phyloP scores from a whole-genome alignment of 2,888 invertebrate species.

The Calameuta pallipes region DNA sequence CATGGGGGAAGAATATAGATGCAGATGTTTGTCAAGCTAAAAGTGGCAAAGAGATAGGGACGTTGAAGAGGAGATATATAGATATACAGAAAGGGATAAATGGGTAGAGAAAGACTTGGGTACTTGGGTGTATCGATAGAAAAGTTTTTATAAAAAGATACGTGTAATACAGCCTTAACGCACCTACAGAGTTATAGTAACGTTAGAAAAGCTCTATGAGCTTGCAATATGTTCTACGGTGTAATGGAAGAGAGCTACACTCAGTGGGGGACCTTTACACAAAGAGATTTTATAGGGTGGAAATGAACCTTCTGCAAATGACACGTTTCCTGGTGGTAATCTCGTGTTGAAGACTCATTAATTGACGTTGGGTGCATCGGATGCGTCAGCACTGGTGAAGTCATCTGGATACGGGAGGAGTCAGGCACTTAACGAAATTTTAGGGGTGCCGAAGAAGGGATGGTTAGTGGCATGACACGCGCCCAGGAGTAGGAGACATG shows the following conservation, averaged over 20 bases:
- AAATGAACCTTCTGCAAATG: not conserved
- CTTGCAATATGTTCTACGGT: no score
- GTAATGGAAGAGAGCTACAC: no score
- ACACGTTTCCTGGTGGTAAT: not conserved
- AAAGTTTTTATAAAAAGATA: not conserved
- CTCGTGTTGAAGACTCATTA: not conserved
- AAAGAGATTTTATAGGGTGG: not conserved
- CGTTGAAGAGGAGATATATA: not conserved
- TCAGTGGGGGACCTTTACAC: no score
- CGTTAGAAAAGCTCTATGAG: no score
- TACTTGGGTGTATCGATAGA: not conserved
- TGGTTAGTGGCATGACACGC: not conserved
- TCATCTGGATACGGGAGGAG: not conserved
- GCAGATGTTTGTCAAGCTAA: conserved; percentile 23
- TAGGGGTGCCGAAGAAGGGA: not conserved
- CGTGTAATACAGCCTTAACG: not conserved
- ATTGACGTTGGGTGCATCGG: not conserved
- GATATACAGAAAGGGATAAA: no score
- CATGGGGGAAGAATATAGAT: conserved; percentile 5
- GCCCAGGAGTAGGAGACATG: not conserved
- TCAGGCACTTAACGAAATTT: not conserved
- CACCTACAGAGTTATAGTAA: no score
- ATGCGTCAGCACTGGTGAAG: not conserved
- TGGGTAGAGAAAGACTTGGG: no score
- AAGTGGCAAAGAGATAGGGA: conserved; percentile 14